These are phyloP conservation scores for Epinephelus awoara DNA, from an alignment of 2,797 vertebrate species.

Conservation along the genomic window DNA sequence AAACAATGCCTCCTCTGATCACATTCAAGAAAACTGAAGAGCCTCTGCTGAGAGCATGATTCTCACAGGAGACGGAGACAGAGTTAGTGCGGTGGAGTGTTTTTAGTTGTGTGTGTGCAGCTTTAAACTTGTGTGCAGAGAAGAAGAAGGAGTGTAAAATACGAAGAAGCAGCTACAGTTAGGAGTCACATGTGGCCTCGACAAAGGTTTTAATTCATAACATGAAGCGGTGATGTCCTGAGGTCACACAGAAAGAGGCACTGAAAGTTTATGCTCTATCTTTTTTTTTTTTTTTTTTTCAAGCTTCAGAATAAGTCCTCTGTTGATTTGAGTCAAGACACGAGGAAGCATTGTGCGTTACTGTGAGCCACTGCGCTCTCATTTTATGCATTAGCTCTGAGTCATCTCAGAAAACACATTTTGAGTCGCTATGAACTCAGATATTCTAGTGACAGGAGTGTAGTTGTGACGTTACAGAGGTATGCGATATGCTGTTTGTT, in stretches of 20 bases:
- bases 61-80: slow-evolving; percentile 11
- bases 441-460: slow-evolving; percentile 16
- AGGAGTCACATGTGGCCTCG: background rate
- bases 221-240: slow-evolving; percentile 34
- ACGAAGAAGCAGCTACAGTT: slow-evolving; percentile 4
- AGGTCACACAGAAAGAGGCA: slow-evolving; percentile 60
- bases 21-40: slow-evolving; percentile 21
- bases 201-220: slow-evolving; percentile 7
- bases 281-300: background rate
- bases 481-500: slow-evolving; percentile 45
- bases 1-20: slow-evolving; percentile 28
- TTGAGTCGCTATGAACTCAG: background rate
- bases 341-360: slow-evolving; percentile 20
- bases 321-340: slow-evolving; percentile 14
- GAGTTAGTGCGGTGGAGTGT: slow-evolving; percentile 41
- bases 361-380: background rate
- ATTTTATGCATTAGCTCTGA: background rate
- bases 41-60: background rate
- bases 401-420: background rate
- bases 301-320: slow-evolving; percentile 29
- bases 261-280: slow-evolving; percentile 12
- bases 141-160: slow-evolving; percentile 57
- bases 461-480: background rate
- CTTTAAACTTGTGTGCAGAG: background rate
- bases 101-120: slow-evolving; percentile 6